These are phyloP conservation scores for Crotalus viridis DNA, from an alignment of 2,113 vertebrate genomes.

Conservation along the genomic window DNA sequence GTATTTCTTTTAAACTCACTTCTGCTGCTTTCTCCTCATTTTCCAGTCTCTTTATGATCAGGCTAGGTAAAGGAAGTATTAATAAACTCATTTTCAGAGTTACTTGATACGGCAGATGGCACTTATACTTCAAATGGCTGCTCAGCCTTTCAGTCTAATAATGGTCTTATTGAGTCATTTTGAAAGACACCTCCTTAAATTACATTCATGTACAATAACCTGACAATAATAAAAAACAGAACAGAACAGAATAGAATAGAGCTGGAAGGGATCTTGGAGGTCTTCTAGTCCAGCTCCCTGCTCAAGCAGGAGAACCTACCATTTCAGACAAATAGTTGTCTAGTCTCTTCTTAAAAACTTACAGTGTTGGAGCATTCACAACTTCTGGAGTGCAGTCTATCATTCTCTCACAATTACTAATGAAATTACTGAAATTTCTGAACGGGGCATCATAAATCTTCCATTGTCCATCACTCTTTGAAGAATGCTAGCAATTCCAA, in stretches of 20 bases:
- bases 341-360: no score
- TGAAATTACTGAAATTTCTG: background rate
- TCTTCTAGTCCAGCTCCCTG: no score
- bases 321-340: no score
- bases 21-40: background rate
- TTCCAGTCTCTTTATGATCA: slow-evolving; percentile 13
- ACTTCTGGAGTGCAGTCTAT: no score
- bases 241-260: no score
- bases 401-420: no score
- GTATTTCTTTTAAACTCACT: background rate
- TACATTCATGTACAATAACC: background rate
- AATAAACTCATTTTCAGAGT: background rate
- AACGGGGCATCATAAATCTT: background rate
- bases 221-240: background rate
- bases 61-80: background rate
- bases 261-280: no score
- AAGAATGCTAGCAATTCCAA: background rate
- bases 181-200: background rate
- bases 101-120: background rate
- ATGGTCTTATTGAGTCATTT: background rate
- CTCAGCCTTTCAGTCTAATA: background rate
- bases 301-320: no score
- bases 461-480: background rate
- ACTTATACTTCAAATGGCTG: background rate
- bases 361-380: no score